Evolutionary conservation across 2,888 invertebrate species (phyloP).

Genomic region (Chydorus sphaericus): DNA sequence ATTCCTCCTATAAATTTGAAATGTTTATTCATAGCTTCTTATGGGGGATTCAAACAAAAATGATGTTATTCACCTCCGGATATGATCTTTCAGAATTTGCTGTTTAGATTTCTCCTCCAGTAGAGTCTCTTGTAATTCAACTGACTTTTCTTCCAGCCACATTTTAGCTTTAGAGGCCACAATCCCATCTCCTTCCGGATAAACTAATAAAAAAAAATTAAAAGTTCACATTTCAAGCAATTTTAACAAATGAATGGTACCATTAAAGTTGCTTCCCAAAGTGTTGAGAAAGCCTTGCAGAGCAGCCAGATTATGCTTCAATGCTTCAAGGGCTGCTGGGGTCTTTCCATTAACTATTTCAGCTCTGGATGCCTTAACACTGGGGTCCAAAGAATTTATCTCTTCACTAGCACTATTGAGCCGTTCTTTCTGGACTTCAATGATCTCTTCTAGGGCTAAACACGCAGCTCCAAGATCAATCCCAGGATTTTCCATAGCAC

Average conservation of each 20-base stretch:
- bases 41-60: not conserved
- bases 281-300: not conserved
- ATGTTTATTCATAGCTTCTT: no score
- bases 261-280: not conserved
- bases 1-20: not conserved
- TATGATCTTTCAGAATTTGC: not conserved
- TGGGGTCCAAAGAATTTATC: not conserved
- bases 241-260: not conserved
- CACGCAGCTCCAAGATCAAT: not conserved
- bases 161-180: not conserved
- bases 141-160: not conserved
- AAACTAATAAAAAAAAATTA: not conserved
- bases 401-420: not conserved
- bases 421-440: not conserved
- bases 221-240: not conserved
- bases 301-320: not conserved
- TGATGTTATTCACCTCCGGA: not conserved
- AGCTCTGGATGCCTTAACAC: no score
- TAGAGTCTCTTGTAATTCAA: not conserved
- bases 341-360: not conserved
- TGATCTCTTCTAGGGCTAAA: not conserved
- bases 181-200: not conserved
- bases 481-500: no score
- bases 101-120: not conserved
- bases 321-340: not conserved